Evolutionary conservation across 2,888 invertebrate genomes (phyloP).

Genomic region (Cerastis rubricosa): DNA sequence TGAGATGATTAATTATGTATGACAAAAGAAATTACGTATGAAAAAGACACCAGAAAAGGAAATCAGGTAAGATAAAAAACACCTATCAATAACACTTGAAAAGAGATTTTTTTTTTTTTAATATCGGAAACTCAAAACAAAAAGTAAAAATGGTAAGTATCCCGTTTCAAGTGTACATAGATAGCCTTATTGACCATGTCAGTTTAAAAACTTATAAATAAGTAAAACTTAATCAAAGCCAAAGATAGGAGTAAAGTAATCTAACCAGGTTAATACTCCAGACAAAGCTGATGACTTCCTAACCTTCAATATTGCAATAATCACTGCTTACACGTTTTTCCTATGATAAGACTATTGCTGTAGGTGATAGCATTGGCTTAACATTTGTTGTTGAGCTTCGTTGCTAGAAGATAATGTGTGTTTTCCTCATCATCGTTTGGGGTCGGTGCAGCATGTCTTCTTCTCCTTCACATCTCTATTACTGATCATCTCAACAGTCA

Average conservation of each 20-base stretch:
- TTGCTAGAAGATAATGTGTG: constrained; percentile 10
- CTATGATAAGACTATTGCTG: constrained; percentile 39
- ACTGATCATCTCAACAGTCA: neutral
- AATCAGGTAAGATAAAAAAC: neutral
- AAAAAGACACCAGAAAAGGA: neutral
- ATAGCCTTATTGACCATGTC: no score
- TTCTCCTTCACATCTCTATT: neutral
- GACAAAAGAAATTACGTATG: no score
- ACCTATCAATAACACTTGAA: neutral
- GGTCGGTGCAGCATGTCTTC: neutral
- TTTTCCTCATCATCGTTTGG: neutral
- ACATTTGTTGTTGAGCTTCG: constrained; percentile 24
- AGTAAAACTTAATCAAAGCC: neutral
- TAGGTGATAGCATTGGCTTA: constrained; percentile 8
- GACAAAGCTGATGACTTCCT: constrained; percentile 48
- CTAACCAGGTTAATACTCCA: constrained; percentile 27
- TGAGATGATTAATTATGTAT: neutral
- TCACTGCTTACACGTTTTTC: constrained; percentile 17
- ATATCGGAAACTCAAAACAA: no score
- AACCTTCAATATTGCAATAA: constrained; percentile 38
- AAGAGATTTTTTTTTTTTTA: no score
- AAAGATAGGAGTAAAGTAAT: neutral
- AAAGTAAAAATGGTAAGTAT: no score
- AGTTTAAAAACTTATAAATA: neutral
- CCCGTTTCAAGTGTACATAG: no score